Conservation (phyloP, 2,797 vertebrate genomes). For the Scolopax rusticola region DNA sequence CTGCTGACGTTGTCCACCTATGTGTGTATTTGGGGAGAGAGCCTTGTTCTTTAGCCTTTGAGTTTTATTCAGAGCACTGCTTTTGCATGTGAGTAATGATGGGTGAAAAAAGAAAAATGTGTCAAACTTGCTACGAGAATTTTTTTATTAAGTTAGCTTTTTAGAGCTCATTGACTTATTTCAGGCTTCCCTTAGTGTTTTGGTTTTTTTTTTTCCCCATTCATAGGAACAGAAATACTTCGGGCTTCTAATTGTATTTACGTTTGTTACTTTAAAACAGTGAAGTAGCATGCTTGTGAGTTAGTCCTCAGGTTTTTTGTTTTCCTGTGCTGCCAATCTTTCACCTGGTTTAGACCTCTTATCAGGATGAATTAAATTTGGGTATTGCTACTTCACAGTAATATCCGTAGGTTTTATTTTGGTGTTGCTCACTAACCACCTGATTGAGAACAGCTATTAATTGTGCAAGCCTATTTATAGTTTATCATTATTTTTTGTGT, state of each 20-base stretch:
- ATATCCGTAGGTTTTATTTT: not conserved
- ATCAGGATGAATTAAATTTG: not conserved
- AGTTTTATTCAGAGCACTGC: not conserved
- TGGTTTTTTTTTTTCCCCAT: not conserved
- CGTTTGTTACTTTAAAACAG: not conserved
- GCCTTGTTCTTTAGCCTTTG: not conserved
- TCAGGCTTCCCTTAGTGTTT: not conserved
- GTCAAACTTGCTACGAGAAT: not conserved
- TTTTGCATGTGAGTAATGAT: not conserved
- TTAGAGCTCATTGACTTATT: not conserved
- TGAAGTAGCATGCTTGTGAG: not conserved
- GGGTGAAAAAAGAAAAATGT: not conserved
- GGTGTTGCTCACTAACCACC: not conserved
- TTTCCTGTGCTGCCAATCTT: not conserved
- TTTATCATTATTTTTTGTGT: not conserved
- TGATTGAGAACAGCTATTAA: not conserved
- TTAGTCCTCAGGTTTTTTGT: not conserved
- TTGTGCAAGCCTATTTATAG: not conserved
- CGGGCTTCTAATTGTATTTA: not conserved
- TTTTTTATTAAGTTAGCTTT: not conserved
- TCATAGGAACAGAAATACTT: not conserved
- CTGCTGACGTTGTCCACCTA: not conserved
- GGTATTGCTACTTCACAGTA: not conserved
- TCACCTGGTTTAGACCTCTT: not conserved
- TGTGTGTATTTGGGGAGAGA: not conserved